Percentiles rank a stretch among this genome's conserved stretches.
These are phyloP conservation scores for Xerus inauris DNA, from an alignment of 2,113 vertebrate species.

Conservation along the genomic window DNA sequence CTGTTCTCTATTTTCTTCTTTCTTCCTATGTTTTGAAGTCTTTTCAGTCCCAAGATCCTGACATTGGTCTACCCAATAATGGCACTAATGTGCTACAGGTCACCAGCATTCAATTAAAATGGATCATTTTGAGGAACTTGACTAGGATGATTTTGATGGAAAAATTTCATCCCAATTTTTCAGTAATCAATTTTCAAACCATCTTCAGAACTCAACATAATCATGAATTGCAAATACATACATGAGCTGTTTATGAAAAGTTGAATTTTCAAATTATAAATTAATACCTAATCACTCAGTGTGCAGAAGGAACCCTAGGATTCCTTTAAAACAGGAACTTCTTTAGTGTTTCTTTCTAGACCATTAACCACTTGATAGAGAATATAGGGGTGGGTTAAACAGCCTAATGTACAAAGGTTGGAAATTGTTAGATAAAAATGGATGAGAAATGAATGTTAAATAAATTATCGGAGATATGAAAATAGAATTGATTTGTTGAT, in stretches of 20 bases:
- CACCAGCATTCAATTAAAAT: conserved; percentile 2
- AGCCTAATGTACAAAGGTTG: conserved; percentile 41
- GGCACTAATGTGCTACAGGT: neutral
- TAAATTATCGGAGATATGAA: conserved; percentile 60
- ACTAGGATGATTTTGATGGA: neutral
- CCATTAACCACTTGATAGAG: conserved; percentile 59
- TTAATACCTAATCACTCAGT: conserved; percentile 44
- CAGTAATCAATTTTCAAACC: neutral
- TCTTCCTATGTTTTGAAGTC: neutral
- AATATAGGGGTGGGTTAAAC: conserved; percentile 19
- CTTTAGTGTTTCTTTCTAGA: conserved; percentile 54
- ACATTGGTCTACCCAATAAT: neutral
- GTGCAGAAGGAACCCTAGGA: conserved; percentile 10
- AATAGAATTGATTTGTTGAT: conserved; percentile 69
- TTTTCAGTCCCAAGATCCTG: neutral
- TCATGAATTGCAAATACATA: neutral
- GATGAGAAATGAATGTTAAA: conserved; percentile 58
- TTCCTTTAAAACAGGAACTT: conserved; percentile 53
- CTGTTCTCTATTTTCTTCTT: neutral
- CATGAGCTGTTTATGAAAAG: neutral
- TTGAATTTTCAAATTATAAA: conserved; percentile 34
- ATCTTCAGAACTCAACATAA: neutral
- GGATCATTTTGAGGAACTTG: neutral
- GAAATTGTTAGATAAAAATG: conserved; percentile 48
- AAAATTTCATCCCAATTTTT: conserved; percentile 30